Conservation (phyloP, 2,113 vertebrate genomes). For the Okapia johnstoni region DNA sequence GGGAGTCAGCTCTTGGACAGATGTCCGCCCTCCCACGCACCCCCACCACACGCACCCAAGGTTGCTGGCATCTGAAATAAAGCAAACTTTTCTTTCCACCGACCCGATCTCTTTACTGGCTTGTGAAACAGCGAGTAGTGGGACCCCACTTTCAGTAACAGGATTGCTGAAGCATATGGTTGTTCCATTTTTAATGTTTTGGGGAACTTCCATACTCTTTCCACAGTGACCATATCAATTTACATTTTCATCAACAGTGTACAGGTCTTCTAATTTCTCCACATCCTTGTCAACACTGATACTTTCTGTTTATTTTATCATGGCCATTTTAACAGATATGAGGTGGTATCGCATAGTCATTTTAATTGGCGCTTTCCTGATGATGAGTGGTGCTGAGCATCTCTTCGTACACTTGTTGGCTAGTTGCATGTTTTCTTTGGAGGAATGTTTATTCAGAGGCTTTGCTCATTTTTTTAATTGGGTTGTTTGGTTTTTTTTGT, state of each 20-base stretch:
- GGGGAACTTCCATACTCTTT: background rate
- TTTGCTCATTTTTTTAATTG: background rate
- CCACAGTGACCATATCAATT: background rate
- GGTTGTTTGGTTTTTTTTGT: background rate
- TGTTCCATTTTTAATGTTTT: background rate
- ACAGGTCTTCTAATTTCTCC: background rate
- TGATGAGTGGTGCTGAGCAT: background rate
- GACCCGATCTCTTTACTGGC: background rate
- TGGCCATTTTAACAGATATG: background rate
- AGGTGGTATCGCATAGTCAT: background rate
- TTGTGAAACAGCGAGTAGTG: background rate
- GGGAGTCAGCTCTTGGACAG: background rate
- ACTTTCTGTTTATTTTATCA: background rate
- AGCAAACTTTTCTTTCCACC: background rate
- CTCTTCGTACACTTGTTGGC: background rate
- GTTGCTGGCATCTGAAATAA: background rate
- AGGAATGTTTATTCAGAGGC: background rate
- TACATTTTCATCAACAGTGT: background rate
- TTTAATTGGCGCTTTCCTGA: background rate
- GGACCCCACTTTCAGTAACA: background rate
- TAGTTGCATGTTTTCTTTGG: background rate
- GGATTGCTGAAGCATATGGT: background rate
- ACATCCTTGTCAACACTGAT: background rate
- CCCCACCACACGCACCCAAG: too few relatives aligned
- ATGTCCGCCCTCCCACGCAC: background rate